These are phyloP conservation scores for Pseudomyrmex pallidus DNA, from an alignment of 1,140 invertebrate species.

Conservation along the genomic window DNA sequence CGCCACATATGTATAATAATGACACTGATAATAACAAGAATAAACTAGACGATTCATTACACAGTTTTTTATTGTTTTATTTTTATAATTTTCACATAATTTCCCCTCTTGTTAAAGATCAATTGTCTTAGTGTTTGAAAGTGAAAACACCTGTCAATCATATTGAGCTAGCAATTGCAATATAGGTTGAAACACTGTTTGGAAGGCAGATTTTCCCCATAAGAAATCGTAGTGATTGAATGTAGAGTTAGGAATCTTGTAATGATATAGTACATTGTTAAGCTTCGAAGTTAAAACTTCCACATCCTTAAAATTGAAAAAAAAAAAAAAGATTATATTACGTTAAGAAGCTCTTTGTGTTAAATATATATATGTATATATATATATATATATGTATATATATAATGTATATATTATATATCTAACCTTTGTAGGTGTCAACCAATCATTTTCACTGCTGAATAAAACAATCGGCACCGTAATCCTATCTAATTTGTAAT, in stretches of 20 bases:
- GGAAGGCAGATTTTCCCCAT: conserved; percentile 80
- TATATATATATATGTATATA: too few relatives aligned
- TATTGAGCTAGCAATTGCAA: conserved; percentile 77
- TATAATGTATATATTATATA: too few relatives aligned
- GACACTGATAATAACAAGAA: conserved; percentile 50
- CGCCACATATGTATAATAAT: conserved; percentile 42
- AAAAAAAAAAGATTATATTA: conserved; percentile 50
- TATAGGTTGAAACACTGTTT: conserved; percentile 78
- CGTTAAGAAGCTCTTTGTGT: too few relatives aligned
- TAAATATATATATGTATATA: too few relatives aligned
- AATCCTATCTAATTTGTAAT: conserved; percentile 87
- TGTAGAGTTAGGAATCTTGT: conserved; percentile 74
- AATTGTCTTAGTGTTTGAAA: neutral
- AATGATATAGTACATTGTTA: conserved; percentile 77
- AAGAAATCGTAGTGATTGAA: conserved; percentile 86
- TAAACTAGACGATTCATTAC: conserved; percentile 50
- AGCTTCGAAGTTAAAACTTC: conserved; percentile 76
- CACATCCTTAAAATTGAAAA: conserved; percentile 79
- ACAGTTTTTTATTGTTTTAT: conserved; percentile 29
- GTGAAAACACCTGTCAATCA: conserved; percentile 57
- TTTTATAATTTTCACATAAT: neutral
- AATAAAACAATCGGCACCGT: conserved; percentile 88
- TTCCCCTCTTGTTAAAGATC: neutral
- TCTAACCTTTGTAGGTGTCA: conserved; percentile 84
- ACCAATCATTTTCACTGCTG: conserved; percentile 88